Evolutionary conservation across 2,888 invertebrate genomes (phyloP).

Genomic region (Epinotia demarniana): DNA sequence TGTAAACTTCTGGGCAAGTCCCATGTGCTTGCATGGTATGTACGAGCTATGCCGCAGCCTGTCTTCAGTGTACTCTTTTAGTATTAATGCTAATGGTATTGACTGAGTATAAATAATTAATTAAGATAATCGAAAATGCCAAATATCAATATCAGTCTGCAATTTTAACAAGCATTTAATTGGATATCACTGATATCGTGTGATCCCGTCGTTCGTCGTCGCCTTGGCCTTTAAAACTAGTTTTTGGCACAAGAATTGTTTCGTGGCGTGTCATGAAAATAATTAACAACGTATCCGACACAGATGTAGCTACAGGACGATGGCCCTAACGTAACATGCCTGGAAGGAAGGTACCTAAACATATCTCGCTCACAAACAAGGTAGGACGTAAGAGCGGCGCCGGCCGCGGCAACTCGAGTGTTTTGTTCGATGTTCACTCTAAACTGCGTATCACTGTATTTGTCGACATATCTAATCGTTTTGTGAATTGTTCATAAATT

Average conservation of each 20-base stretch:
- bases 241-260: neutral
- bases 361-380: conserved; percentile 31
- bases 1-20: conserved; percentile 24
- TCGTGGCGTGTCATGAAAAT: neutral
- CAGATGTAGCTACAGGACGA: neutral
- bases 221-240: neutral
- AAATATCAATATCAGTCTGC: conserved; percentile 64
- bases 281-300: neutral
- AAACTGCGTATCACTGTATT: conserved; percentile 81
- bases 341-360: conserved; percentile 32
- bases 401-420: conserved; percentile 22
- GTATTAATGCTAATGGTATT: conserved; percentile 71
- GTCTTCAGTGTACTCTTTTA: conserved; percentile 61
- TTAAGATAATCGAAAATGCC: conserved; percentile 68
- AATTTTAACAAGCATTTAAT: conserved; percentile 79
- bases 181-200: conserved; percentile 50
- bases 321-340: neutral
- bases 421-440: conserved; percentile 57
- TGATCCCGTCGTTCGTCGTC: neutral
- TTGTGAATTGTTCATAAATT: conserved; percentile 78
- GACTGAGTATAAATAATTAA: conserved; percentile 73
- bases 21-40: conserved; percentile 23
- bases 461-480: conserved; percentile 82
- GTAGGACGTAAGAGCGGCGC: conserved; percentile 9
- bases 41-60: conserved; percentile 47